These are phyloP conservation scores for Ganaspis brasiliensis DNA, from an alignment of 2,888 invertebrate species.

Conservation along the genomic window DNA sequence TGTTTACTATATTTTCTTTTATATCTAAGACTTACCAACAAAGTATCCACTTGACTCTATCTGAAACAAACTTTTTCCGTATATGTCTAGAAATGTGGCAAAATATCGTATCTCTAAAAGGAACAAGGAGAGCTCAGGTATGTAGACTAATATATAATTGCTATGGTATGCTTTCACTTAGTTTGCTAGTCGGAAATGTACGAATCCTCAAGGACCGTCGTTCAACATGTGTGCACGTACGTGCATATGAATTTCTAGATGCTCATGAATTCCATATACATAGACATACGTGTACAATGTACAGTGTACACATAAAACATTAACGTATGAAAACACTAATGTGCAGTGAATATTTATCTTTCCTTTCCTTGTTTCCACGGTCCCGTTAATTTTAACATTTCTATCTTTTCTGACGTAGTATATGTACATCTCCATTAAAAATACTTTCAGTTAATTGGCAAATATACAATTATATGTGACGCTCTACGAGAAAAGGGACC, in stretches of 20 bases:
- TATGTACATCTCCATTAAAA: too few relatives aligned
- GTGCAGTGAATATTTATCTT: too few relatives aligned
- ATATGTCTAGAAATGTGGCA: neutral
- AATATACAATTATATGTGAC: too few relatives aligned
- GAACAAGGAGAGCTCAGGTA: neutral
- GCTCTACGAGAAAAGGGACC: too few relatives aligned
- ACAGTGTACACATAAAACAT: neutral
- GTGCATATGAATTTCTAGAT: neutral
- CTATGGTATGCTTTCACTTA: constrained; percentile 31
- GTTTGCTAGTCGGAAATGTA: neutral
- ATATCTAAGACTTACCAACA: neutral
- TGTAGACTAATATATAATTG: constrained; percentile 47
- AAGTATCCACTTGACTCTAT: neutral
- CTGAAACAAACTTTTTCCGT: too few relatives aligned
- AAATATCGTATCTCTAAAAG: constrained; percentile 3
- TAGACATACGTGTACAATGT: neutral
- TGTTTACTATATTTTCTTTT: too few relatives aligned
- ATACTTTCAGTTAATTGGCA: too few relatives aligned
- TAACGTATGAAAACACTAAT: too few relatives aligned
- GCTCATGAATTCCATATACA: neutral
- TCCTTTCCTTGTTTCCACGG: neutral
- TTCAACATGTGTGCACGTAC: constrained; percentile 25
- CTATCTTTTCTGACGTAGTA: too few relatives aligned
- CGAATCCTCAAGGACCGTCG: constrained; percentile 18
- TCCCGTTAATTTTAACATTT: too few relatives aligned